Evolutionary conservation across 2,113 vertebrate species (phyloP).

Genomic region (Sarotherodon lohbergeri): DNA sequence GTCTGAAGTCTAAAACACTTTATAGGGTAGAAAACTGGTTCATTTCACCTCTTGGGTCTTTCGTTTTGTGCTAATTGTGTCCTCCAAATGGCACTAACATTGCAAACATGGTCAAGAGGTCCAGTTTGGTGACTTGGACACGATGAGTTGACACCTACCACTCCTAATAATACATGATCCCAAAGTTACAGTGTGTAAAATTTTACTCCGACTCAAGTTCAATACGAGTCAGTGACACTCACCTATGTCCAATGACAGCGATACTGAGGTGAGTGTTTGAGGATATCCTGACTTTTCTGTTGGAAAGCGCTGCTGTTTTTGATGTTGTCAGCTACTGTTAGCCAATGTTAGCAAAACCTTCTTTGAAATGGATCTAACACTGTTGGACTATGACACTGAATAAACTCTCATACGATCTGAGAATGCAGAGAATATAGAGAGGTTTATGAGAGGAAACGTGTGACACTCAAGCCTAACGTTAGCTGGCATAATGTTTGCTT

Average conservation of each 20-base stretch:
- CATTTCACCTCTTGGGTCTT: not conserved
- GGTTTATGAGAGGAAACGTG: not conserved
- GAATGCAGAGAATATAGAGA: not conserved
- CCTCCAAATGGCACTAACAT: not conserved
- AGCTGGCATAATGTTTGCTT: not conserved
- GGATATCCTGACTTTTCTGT: not conserved
- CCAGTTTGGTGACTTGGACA: not conserved
- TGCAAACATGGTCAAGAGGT: not conserved
- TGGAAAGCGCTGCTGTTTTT: not conserved
- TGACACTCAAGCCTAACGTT: not conserved
- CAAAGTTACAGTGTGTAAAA: not conserved
- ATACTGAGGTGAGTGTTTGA: not conserved
- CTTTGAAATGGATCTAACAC: not conserved
- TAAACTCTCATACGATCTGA: not conserved
- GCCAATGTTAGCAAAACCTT: not conserved
- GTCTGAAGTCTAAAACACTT: not conserved
- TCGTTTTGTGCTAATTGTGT: not conserved
- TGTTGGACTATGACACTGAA: not conserved
- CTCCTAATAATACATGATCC: not conserved
- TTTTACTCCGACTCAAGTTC: not conserved
- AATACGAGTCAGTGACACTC: not conserved
- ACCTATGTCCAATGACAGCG: not conserved
- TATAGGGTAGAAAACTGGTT: not conserved
- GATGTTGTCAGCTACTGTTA: not conserved
- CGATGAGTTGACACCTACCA: not conserved